A percentile compares a stretch with the other conserved stretches of the same genome.
Evolutionary conservation across 1,140 invertebrate species (phyloP).

Genomic region (Phthorimaea operculella): DNA sequence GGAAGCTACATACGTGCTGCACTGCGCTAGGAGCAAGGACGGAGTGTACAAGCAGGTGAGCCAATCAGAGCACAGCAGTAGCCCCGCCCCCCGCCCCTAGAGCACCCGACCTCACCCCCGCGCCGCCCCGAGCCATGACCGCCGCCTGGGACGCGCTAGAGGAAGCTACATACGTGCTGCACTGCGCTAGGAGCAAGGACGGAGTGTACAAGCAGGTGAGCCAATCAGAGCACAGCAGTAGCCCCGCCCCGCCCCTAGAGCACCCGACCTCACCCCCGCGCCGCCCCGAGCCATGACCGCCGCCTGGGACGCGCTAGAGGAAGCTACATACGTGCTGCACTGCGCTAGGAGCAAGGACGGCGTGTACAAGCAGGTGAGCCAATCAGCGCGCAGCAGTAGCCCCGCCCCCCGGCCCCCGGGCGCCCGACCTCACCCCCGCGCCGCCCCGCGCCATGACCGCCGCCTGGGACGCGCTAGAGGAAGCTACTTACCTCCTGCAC

Average conservation of each 20-base stretch:
- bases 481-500: constrained; percentile 75
- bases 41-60: constrained; percentile 44
- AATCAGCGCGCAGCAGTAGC: constrained; percentile 75
- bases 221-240: constrained; percentile 73
- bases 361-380: constrained; percentile 55
- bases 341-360: constrained; percentile 70
- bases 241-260: constrained; percentile 81
- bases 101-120: constrained; percentile 61
- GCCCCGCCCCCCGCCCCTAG: constrained; percentile 80
- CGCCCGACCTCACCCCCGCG: constrained; percentile 69
- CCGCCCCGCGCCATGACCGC: constrained; percentile 53
- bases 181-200: constrained; percentile 72
- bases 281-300: constrained; percentile 53
- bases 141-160: constrained; percentile 69
- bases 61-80: constrained; percentile 56
- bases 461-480: constrained; percentile 67
- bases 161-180: constrained; percentile 73
- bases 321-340: constrained; percentile 75
- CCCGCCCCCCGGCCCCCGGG: constrained; percentile 80
- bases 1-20: constrained; percentile 73
- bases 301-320: constrained; percentile 67
- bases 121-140: constrained; percentile 34
- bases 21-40: constrained; percentile 72
- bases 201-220: constrained; percentile 61
- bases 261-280: constrained; percentile 69